Evolutionary conservation across 2,113 vertebrate genomes (phyloP).

Genomic region (Aramus guarauna): DNA sequence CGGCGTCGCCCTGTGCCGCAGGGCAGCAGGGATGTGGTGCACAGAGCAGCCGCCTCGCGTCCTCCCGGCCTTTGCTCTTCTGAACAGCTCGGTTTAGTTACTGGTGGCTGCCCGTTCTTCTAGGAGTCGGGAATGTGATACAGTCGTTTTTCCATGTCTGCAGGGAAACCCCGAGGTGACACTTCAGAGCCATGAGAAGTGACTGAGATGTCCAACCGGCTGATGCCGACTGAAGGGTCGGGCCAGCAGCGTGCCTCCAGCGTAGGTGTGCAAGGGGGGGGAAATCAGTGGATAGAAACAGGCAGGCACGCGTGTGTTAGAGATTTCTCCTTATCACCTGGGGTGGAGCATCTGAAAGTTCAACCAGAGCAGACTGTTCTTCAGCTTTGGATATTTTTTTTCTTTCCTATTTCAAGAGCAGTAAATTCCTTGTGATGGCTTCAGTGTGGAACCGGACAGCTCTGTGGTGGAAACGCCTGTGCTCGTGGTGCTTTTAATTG

Average conservation of each 20-base stretch:
- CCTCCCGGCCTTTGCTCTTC: not conserved
- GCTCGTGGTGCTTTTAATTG: not conserved
- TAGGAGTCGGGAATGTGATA: not conserved
- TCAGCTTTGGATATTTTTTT: not conserved
- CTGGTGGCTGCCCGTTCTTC: not conserved
- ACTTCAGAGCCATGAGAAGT: not conserved
- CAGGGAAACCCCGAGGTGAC: not conserved
- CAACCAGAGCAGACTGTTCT: not conserved
- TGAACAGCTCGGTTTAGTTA: not conserved
- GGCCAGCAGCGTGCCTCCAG: not conserved
- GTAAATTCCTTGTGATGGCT: not conserved
- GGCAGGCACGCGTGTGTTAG: accelerated
- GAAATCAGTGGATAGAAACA: not conserved
- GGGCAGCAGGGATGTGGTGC: not conserved
- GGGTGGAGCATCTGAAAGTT: not conserved
- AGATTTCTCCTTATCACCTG: not conserved
- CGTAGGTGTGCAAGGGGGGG: not conserved
- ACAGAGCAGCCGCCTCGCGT: accelerated
- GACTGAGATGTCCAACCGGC: not conserved
- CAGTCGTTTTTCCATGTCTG: not conserved
- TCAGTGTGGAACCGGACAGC: not conserved
- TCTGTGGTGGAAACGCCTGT: not conserved
- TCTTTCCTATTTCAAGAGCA: not conserved
- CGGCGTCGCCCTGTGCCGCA: accelerated
- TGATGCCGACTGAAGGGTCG: not conserved